Percentiles rank a stretch among this genome's conserved stretches.
Conservation (phyloP, 2,113 vertebrate genomes). For the Colius striatus region DNA sequence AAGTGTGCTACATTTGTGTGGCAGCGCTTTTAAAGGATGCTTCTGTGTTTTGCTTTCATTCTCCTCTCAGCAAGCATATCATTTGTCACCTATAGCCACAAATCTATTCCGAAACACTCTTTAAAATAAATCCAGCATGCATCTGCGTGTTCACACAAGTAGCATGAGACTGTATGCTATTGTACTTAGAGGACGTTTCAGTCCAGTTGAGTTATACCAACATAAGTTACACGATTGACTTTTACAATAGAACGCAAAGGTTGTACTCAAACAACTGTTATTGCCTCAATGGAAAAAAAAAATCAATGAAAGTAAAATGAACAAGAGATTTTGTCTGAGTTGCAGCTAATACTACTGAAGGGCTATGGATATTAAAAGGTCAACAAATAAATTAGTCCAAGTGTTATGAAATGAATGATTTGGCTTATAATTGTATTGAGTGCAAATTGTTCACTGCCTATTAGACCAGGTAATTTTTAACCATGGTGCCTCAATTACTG, state of each 20-base stretch:
- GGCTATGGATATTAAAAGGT: constrained; percentile 85
- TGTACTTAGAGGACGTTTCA: constrained; percentile 63
- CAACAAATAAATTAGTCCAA: constrained; percentile 83
- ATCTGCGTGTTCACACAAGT: constrained; percentile 6
- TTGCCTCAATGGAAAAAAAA: constrained; percentile 89
- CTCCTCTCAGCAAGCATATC: neutral
- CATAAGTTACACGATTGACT: constrained; percentile 85
- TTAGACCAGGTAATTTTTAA: constrained; percentile 82
- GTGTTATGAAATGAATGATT: constrained; percentile 85
- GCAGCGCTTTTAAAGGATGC: neutral
- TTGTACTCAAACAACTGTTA: constrained; percentile 91
- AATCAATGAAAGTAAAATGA: constrained; percentile 96
- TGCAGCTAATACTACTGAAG: constrained; percentile 88
- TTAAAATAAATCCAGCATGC: constrained; percentile 8
- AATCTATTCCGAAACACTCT: neutral
- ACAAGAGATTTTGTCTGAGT: constrained; percentile 87
- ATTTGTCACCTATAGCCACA: neutral
- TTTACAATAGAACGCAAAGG: constrained; percentile 88
- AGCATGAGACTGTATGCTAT: constrained; percentile 9
- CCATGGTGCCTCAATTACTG: constrained; percentile 85
- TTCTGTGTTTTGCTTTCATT: neutral
- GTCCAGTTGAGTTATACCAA: constrained; percentile 59
- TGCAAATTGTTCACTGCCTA: constrained; percentile 81
- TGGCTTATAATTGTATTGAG: constrained; percentile 83
- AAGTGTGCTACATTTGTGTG: neutral